Evolutionary conservation across 2,797 vertebrate genomes (phyloP), one percentile per base, ranked within the genome.

Genomic region (Coccyzus lansbergi): DNA sequence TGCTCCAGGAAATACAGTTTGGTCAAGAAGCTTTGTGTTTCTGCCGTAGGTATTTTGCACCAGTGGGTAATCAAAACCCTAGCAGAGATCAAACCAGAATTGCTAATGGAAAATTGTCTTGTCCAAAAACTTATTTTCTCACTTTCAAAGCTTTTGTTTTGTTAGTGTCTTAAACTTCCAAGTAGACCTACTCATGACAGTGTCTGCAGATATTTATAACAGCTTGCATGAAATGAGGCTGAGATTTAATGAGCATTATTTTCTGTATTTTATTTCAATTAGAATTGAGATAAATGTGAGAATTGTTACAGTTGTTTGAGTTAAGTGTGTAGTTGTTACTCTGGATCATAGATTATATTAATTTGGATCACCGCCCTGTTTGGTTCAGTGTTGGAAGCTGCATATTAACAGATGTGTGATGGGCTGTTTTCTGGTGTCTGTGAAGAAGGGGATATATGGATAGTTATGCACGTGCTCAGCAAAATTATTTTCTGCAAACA

Each of bases 181-280:
- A 44, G 33, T 77, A 19, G 28, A 49, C 10, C 28, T 6, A 3
- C 26, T 52, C 15, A 3, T 55, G 33, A 14, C 16, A 29, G 16
- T 36, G 24, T 75, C 84, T 83, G 70, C 59, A 79, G 63, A 19
- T 29, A 12, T 56, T 64, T 80, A 13, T 15, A 77, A 49, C 4
- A 59, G 46, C 56, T 7, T 89, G 52, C 56, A 38, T 33, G 77
- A 67, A 89, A 70, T 0, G 1, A 78, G 44, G 19, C 69, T 89
- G 34, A 36, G 79, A 46, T 77, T 85, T 93, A 77, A 63, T 63
- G 48, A 86, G 52, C 0, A 0, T 52, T 76, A 25, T 51, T 6
- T 22, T 85, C n/a, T 8, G 8, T 83, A 18, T 90, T 90, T 87
- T 88, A 55, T 64, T 80, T 83, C 60, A 78, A 74, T 80, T 56